Evolutionary conservation across 2,888 invertebrate genomes (phyloP).

Genomic region (Drosophila eohydei): DNA sequence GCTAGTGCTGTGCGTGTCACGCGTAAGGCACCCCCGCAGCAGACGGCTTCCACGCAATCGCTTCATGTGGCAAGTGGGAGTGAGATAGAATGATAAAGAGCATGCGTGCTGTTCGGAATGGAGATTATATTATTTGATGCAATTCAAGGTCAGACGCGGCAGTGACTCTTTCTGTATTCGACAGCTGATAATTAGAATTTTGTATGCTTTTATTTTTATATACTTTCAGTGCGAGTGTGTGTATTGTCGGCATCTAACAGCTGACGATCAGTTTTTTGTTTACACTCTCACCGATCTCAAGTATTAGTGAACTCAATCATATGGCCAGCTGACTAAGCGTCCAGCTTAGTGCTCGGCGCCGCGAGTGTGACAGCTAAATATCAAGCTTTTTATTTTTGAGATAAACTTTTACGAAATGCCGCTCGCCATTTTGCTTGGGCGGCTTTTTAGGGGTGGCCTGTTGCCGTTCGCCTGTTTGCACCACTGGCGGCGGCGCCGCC

Average conservation of each 20-base stretch:
- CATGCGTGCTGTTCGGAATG: constrained; percentile 27
- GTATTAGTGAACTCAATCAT: constrained; percentile 28
- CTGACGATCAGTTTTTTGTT: constrained; percentile 66
- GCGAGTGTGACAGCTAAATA: constrained; percentile 1
- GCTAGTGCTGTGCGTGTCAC: constrained; percentile 35
- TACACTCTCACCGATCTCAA: constrained; percentile 31
- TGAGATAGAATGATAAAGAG: constrained; percentile 17
- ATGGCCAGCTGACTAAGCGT: constrained; percentile 38
- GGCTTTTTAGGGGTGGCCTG: constrained; percentile 70
- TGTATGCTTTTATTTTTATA: not conserved
- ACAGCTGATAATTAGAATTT: constrained; percentile 42
- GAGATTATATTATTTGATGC: constrained; percentile 18
- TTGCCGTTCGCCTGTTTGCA: constrained; percentile 33
- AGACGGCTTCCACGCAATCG: constrained; percentile 40
- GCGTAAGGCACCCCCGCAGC: constrained; percentile 43
- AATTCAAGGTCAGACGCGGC: constrained; percentile 35
- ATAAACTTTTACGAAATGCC: constrained; percentile 42
- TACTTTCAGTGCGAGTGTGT: not conserved
- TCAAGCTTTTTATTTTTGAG: constrained; percentile 39
- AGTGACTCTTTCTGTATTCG: constrained; percentile 7
- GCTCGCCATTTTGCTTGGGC: constrained; percentile 20
- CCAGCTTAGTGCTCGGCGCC: constrained; percentile 1
- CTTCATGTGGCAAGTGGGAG: constrained; percentile 43
- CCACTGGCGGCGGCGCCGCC: constrained; percentile 6
- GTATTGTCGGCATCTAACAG: constrained; percentile 43